These are phyloP conservation scores for Sporophila hypoxantha DNA, from an alignment of 2,113 vertebrate genomes.

Conservation along the genomic window DNA sequence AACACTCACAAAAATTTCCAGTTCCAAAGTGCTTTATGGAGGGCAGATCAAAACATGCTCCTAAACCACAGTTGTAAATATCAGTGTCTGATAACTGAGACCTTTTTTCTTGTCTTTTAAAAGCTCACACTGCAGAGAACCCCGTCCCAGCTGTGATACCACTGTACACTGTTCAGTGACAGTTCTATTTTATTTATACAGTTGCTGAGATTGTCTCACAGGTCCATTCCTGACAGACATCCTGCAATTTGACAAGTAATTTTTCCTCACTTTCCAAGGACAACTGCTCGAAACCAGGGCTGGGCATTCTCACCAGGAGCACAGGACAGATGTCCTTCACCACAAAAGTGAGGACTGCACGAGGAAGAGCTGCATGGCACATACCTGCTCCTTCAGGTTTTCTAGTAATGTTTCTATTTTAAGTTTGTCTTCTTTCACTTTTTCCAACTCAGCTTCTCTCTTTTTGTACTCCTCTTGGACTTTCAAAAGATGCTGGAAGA, in stretches of 20 bases:
- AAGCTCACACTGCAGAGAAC: not conserved
- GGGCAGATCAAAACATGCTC: not conserved
- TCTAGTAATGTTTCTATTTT: slow-evolving; percentile 83
- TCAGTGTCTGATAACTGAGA: not conserved
- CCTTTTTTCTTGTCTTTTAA: not conserved
- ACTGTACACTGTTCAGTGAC: not conserved
- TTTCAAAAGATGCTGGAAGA: slow-evolving; percentile 86
- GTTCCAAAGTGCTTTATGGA: not conserved
- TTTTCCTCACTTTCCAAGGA: not conserved
- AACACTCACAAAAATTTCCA: not conserved
- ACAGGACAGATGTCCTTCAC: not conserved
- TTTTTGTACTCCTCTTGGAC: slow-evolving; percentile 89
- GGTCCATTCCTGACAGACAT: not conserved
- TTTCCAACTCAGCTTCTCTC: slow-evolving; percentile 85
- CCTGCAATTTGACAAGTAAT: not conserved
- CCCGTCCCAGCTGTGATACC: not conserved
- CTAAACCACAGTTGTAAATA: not conserved
- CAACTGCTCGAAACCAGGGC: not conserved
- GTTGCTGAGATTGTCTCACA: not conserved
- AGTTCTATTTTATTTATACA: not conserved
- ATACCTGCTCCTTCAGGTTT: slow-evolving; percentile 84
- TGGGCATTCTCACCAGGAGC: not conserved
- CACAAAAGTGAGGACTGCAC: not conserved
- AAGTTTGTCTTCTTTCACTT: slow-evolving; percentile 84
- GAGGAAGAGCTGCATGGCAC: not conserved